A percentile compares a stretch with the other conserved stretches of the same genome.
Evolutionary conservation across 2,888 invertebrate species (phyloP).

Genomic region (Dynastes hyllus): DNA sequence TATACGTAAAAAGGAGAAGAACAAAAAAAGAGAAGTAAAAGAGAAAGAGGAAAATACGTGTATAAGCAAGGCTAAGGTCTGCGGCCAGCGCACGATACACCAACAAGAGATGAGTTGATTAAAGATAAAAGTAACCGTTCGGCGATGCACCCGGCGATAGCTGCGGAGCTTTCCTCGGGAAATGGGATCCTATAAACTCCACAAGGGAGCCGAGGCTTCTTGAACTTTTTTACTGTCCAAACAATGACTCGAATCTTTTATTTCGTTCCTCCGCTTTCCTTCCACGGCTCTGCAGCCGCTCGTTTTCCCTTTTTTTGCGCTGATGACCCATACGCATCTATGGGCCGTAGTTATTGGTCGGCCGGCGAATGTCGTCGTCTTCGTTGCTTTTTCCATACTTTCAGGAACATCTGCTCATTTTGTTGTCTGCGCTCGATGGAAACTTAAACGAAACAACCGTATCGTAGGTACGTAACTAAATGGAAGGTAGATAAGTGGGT

Average conservation of each 20-base stretch:
- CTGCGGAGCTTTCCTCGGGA: constrained; percentile 54
- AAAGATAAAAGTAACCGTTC: constrained; percentile 59
- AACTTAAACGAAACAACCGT: constrained; percentile 10
- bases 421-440: neutral
- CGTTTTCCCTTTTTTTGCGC: constrained; percentile 55
- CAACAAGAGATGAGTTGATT: constrained; percentile 56
- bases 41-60: neutral
- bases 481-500: too few relatives aligned
- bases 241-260: constrained; percentile 64
- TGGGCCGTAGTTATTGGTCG: too few relatives aligned
- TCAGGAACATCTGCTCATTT: constrained; percentile 14
- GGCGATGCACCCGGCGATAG: constrained; percentile 56
- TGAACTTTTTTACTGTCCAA: constrained; percentile 63
- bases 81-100: constrained; percentile 28
- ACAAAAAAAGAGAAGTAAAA: neutral
- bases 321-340: constrained; percentile 41
- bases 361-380: neutral
- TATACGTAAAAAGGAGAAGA: neutral
- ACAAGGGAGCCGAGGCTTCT: constrained; percentile 56
- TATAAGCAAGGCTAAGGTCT: neutral
- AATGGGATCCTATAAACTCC: constrained; percentile 61
- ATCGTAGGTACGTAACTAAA: too few relatives aligned
- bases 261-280: constrained; percentile 61
- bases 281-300: constrained; percentile 11
- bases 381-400: constrained; percentile 17